Evolutionary conservation across 1,140 invertebrate genomes (phyloP), one percentile per base, ranked within the genome.

Genomic region (Armadillidium nasatum): DNA sequence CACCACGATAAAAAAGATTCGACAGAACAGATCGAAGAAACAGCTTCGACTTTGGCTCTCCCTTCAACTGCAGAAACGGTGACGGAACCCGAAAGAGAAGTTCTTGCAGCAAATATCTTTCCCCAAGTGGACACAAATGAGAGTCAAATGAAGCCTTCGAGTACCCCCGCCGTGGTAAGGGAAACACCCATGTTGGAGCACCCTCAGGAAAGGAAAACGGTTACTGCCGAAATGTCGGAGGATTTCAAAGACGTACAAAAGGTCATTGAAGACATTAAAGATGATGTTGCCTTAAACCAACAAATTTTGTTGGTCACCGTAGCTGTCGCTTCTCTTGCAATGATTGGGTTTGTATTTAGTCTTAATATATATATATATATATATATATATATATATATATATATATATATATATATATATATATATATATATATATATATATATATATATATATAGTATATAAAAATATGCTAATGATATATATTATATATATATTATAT

Each of bases 401-500:
- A 60, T 60, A 60, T 60, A 60, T 60, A 60, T 60, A 60, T 60
- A 60, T 60, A 60, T 60, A 60, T 60, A 60, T 60, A 60, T 50
- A 60, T 60, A 60, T 60, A 60, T 60, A 60, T 50, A 60, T 60
- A 60, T 60, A 60, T 60, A 60, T 60, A 60, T 60, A 60, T 60
- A 60, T 60, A 13, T 15, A 19, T 60, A 60, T 15, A 60, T 60
- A 60, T 15, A 15, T 15, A 60, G n/a, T n/a, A n/a, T n/a, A n/a
- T n/a, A n/a, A 50, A 10, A 10, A 50, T 9, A 10, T 50, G 15
- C 15, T 15, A 50, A 10, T 50, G 46, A 15, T 50, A 50, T 50
- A 50, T 50, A 15, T 50, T 60, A 60, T 13, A 60, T 33, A 33
- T 33, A 33, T 33, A 33, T 3, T 33, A 33, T 33, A 33, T 33